Base-by-base conservation (phyloP, 2,888 invertebrate genomes). In the Cephus spinipes region DNA sequence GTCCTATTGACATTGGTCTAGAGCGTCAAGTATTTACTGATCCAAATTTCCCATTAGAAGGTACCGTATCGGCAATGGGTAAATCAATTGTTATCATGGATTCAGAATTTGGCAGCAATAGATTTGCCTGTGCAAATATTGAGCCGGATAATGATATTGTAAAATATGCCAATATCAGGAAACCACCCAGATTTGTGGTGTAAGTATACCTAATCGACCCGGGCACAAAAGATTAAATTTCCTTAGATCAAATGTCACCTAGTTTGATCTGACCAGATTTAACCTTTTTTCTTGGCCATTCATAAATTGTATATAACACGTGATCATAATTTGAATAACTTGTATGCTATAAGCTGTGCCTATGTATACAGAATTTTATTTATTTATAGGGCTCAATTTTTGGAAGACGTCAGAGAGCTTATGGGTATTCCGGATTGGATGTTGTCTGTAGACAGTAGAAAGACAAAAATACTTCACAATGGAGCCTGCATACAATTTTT, bases 401-500 rank as follows among this genome's bases (percentile, higher is more conserved):
- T 98, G 84, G 95, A 95, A 79, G 97, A 97, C 83, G 93, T 97
- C 12, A 94, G 97, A 68, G 93, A 94, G 76, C 95, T 97, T 36
- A 94, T 98, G 95, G 97, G 97, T 36, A 95, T 96, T 77, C 98
- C 98, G 0, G 96, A 96, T 89, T 98, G 98, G 98, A 96, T 97
- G 95, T 90, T 98, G 83, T 95, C 95, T 31, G 95, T 97, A 77
- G 98, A 98, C 92, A 94, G 95, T 68, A 93, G 97, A 11, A 95
- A 95, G 90, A 97, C 97, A 0, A 95, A 95, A 88, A 92, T 93
- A 36, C 92, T 98, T 76, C 96, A 97, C 89, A 93, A 94, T 82
- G 96, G 96, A 78, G 94, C 95, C 74, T 98, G 98, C 89, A 93
- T 97, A 31, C 98, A 98, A 92, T 93, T 98, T 87, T 93, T 97